phyloP scores from a whole-genome alignment of 2,888 invertebrate genomes.

The Scaptomyza flava region DNA sequence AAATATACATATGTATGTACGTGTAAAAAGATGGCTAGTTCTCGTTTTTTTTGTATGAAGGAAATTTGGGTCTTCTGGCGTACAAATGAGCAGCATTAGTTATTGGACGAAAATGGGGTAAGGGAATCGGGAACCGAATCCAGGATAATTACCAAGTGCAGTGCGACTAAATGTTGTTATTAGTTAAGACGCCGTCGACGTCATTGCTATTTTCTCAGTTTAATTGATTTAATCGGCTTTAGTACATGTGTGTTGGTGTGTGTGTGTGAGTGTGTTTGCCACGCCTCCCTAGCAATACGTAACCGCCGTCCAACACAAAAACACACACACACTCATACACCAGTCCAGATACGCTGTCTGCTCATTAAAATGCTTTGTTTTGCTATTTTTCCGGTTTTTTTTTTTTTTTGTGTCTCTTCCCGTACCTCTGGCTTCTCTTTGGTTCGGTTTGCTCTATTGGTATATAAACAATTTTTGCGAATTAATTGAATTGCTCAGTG shows the following conservation, averaged over 20 bases:
- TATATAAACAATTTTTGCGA: conserved; percentile 76
- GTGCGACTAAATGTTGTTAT: conserved; percentile 54
- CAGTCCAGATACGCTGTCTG: conserved; percentile 11
- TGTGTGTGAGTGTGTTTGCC: neutral
- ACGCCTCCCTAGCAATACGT: neutral
- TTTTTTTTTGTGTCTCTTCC: conserved; percentile 6
- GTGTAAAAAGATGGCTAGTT: neutral
- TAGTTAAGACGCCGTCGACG: conserved; percentile 41
- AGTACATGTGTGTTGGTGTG: neutral
- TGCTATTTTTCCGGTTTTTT: conserved; percentile 18
- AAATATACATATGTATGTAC: neutral
- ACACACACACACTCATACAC: neutral
- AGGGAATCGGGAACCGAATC: too few species aligned
- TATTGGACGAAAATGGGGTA: neutral
- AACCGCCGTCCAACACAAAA: neutral
- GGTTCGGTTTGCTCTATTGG: conserved; percentile 66
- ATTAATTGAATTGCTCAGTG: conserved; percentile 68
- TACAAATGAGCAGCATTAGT: conserved; percentile 63
- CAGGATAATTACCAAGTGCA: conserved; percentile 59
- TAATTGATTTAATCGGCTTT: conserved; percentile 78
- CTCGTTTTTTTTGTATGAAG: conserved; percentile 1
- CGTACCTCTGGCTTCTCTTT: conserved; percentile 5
- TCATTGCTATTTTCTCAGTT: conserved; percentile 63
- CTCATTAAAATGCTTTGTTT: conserved; percentile 69
- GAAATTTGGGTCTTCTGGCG: conserved; percentile 43